Percentiles rank a stretch among this genome's conserved stretches.
Conservation (phyloP, 2,888 invertebrate species). For the Pegoplata infirma region DNA sequence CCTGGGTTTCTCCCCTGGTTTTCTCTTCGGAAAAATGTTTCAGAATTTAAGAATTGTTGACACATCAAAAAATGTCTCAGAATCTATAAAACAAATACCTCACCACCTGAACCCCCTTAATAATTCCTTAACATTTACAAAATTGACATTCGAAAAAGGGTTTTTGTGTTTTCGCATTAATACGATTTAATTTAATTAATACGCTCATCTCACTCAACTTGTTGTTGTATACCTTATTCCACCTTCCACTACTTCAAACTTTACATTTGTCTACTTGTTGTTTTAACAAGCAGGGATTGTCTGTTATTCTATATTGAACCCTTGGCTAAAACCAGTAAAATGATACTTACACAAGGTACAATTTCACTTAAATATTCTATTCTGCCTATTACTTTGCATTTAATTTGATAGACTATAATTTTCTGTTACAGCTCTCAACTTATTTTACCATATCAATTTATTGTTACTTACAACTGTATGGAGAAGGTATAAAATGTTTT, state of each 20-base stretch:
- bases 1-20: too few relatives aligned
- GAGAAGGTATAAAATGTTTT: too few relatives aligned
- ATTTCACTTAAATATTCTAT: neutral
- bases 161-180: slow-evolving; percentile 61
- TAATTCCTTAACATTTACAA: slow-evolving; percentile 4
- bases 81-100: too few relatives aligned
- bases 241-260: too few relatives aligned
- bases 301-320: neutral
- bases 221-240: too few relatives aligned
- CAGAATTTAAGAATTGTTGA: too few relatives aligned
- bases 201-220: slow-evolving; percentile 45
- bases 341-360: neutral
- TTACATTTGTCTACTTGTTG: neutral
- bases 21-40: too few relatives aligned
- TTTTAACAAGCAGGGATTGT: neutral
- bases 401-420: neutral
- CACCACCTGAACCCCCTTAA: neutral
- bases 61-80: too few relatives aligned
- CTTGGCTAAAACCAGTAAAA: neutral
- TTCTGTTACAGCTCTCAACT: neutral
- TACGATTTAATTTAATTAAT: slow-evolving; percentile 64
- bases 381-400: neutral
- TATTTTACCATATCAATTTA: neutral
- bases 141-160: slow-evolving; percentile 62
- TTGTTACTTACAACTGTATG: too few relatives aligned